Evolutionary conservation across 2,113 vertebrate species (phyloP), one percentile per base, ranked within the genome.

Genomic region (Ceratotherium simum): DNA sequence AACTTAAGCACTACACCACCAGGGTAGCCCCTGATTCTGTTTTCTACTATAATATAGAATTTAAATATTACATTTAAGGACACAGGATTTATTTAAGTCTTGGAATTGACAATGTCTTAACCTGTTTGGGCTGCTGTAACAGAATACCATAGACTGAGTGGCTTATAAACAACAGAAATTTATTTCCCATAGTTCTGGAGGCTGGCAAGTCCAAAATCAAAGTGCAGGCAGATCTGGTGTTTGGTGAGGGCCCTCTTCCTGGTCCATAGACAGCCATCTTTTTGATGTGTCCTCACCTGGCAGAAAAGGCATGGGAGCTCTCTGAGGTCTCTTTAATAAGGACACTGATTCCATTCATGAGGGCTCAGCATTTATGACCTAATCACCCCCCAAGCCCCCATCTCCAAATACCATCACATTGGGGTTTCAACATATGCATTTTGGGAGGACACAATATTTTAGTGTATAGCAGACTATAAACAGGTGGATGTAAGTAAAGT

Each of bases 181-280:
- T 27, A 70, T 84, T 85, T 85, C 9, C 51, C 27, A 36, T 25
- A 42, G 18, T 69, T 62, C 20, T 70, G 21, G 31, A 54, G 18
- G 9, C 33, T 64, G 64, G 3, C 20, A 70, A 42, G 2, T 65
- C 31, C 20, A 62, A 80, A 54, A 67, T 46, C 10, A 51, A 86
- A 4, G 58, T 23, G 14, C 46, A 65, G 20, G 27, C 4, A 21
- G 3, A n/a, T 51, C 14, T 0, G 4, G 8, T 51, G 8, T n/a
- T 39, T 5, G 5, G 0, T 39, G 10, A 51, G 1, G 6, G 33
- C 17, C 16, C 10, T 51, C 54, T 79, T 51, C 14, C 39, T 76
- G 5, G 16, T 25, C 78, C 48, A 76, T 7, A 27, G 20, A 18
- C 42, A 17, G 8, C 3, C 3, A 8, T 39, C 25, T 54, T 90